Evolutionary conservation across 2,888 invertebrate genomes (phyloP), one percentile per base, ranked within the genome.

Genomic region (Heterodera filipjevi): DNA sequence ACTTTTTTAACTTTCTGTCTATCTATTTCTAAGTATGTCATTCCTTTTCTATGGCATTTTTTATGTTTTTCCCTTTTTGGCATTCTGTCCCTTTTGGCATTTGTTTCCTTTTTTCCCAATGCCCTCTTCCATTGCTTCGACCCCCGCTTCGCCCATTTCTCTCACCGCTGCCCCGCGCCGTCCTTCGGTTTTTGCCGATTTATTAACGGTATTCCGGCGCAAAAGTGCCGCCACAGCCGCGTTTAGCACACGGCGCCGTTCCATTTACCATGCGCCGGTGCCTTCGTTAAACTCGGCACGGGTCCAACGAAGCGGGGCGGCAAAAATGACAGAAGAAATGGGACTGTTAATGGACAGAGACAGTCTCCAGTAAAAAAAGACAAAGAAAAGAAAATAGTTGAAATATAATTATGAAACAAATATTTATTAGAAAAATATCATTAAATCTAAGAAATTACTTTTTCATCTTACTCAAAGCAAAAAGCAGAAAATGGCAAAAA

Each of bases 151-250:
- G 59, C 76, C 64, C 59, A 73, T 66, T 32, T 78, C 81, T 8
- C 74, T 82, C 3, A 71, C 46, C 32, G 68, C 59, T 8, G 35
- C 80, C 14, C 79, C 74, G 73, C 82, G 82, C n/a, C 80, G 88
- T 22, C 82, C 85, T 32, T 86, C 86, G 14, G 86, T 88, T 19
- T 88, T 88, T 81, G 83, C 85, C 59, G 88, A 88, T 77, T 79
- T 88, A 30, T 78, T 87, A 32, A 88, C 87, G 5, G 86, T 88
- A 33, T 87, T 88, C 80, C 85, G 87, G 2, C 86, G 85, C 66
- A 86, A 86, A 39, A 59, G 59, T 35, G 33, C 75, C 46, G 59
- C 59, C n/a, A 59, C 59, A 27, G 86, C 87, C 22, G 77, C 77
- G 35, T 49, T 79, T 66, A 75, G 66, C 19, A 14, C 64, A 66